Evolutionary conservation across 1,140 invertebrate genomes (phyloP).

Genomic region (Apis laboriosa): DNA sequence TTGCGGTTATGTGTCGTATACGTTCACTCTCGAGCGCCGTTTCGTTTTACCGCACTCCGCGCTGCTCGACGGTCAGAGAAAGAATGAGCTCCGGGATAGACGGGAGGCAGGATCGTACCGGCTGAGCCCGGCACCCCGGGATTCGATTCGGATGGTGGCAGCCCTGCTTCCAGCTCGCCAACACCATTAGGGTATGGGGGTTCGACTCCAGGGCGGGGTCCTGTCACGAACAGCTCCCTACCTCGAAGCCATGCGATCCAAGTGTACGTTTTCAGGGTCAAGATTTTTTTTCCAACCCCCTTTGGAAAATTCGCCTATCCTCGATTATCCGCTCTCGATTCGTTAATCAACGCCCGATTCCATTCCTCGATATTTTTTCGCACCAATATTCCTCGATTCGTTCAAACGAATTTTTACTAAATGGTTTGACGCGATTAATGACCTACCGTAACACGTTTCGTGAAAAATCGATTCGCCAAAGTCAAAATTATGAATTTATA

Average conservation of each 20-base stretch:
- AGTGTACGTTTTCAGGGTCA: conserved; percentile 45
- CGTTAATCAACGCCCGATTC: no score
- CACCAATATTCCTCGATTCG: no score
- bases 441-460: conserved; percentile 44
- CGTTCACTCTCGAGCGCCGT: conserved; percentile 14
- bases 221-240: conserved; percentile 50
- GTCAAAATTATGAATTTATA: not conserved
- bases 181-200: conserved; percentile 38
- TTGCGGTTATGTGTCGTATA: not conserved
- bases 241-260: not conserved
- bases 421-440: conserved; percentile 14
- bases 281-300: no score
- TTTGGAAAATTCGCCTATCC: no score
- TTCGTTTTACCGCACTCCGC: conserved; percentile 41
- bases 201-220: conserved; percentile 57
- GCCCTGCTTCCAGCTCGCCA: conserved; percentile 53
- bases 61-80: conserved; percentile 64
- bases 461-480: conserved; percentile 40
- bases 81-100: conserved; percentile 66
- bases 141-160: conserved; percentile 54
- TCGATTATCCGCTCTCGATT: not conserved
- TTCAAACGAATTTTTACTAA: no score
- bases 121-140: conserved; percentile 56
- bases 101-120: conserved; percentile 58
- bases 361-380: no score